These are phyloP conservation scores for Mastomys natalensis DNA, from an alignment of 2,113 vertebrate genomes.

Conservation along the genomic window DNA sequence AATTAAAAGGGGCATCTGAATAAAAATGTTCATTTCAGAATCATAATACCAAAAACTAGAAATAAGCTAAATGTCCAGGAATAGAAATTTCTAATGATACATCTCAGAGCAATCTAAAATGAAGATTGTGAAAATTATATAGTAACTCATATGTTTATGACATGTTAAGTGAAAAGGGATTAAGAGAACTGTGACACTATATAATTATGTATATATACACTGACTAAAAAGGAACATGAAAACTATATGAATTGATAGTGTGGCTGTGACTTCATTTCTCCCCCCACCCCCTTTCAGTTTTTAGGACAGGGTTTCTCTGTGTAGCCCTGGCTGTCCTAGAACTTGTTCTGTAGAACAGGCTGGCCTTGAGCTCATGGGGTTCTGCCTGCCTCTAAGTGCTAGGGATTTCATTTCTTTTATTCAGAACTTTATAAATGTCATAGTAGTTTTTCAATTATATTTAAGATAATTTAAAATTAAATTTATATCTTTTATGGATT, in stretches of 20 bases:
- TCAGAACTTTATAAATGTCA: constrained; percentile 46
- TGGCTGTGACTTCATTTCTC: not conserved
- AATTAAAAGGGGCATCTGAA: constrained; percentile 17
- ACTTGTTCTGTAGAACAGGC: not conserved
- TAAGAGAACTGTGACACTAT: constrained; percentile 21
- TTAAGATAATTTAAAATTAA: constrained; percentile 52
- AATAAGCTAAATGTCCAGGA: constrained; percentile 20
- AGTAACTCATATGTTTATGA: constrained; percentile 38
- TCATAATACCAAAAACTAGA: constrained; percentile 30
- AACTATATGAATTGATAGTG: constrained; percentile 40
- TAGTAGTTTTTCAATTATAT: constrained; percentile 30
- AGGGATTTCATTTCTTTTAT: constrained; percentile 9
- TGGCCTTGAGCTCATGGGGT: not conserved
- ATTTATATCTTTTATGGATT: not conserved
- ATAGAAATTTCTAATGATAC: constrained; percentile 40
- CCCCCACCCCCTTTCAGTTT: not conserved
- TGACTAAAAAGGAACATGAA: constrained; percentile 43
- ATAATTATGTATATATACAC: constrained; percentile 14
- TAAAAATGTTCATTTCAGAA: constrained; percentile 48
- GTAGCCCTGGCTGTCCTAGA: not conserved
- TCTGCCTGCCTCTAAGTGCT: not conserved
- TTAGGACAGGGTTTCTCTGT: not conserved
- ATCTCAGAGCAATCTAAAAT: constrained; percentile 41
- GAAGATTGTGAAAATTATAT: constrained; percentile 50
- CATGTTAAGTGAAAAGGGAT: constrained; percentile 45